Conservation (phyloP, 2,797 vertebrate species). For the Sarcoramphus papa region DNA sequence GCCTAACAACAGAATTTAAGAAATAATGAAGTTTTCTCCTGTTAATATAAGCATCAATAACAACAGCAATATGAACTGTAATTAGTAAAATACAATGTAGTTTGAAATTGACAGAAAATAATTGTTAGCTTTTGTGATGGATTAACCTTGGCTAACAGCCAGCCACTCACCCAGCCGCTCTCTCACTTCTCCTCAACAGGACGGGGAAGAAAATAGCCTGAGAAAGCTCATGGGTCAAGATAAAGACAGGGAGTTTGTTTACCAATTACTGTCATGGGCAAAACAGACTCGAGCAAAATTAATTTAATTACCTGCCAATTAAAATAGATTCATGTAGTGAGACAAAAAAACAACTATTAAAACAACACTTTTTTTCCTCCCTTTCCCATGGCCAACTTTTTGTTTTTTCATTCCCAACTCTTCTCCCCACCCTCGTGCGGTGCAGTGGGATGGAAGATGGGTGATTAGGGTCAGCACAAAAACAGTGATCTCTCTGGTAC, state of each 20-base stretch:
- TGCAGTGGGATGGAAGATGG: background rate
- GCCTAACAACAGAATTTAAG: background rate
- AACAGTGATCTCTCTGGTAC: background rate
- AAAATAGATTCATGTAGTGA: background rate
- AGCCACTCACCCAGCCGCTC: background rate
- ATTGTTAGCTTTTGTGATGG: background rate
- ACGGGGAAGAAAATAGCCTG: background rate
- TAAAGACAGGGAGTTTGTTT: background rate
- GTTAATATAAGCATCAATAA: background rate
- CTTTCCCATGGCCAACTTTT: background rate
- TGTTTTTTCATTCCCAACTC: background rate
- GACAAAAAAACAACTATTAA: background rate
- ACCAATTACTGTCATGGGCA: background rate
- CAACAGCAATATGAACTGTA: background rate
- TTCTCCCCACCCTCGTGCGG: fast-evolving
- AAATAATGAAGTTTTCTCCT: background rate
- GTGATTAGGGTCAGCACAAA: background rate
- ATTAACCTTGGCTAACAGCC: background rate
- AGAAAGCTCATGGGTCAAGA: background rate
- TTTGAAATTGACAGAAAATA: background rate
- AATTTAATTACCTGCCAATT: background rate
- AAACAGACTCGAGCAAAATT: background rate
- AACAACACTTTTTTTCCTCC: background rate
- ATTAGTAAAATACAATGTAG: background rate
- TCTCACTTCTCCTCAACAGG: background rate